Percentiles rank a stretch among this genome's conserved stretches.
These are phyloP conservation scores for Anastrepha ludens DNA, from an alignment of 1,140 invertebrate genomes.

Conservation along the genomic window DNA sequence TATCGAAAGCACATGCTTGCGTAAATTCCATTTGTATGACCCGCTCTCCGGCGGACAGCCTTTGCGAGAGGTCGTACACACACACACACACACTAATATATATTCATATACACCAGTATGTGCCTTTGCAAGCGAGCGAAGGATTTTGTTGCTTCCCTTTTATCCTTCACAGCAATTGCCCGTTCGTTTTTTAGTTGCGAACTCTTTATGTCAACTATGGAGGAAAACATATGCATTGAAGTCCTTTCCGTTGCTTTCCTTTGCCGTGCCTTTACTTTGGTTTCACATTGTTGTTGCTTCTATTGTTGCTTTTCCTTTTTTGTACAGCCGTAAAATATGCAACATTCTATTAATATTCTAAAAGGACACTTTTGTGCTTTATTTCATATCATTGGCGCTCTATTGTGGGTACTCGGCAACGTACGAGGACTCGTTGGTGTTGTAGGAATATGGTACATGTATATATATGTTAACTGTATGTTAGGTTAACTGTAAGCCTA, in stretches of 20 bases:
- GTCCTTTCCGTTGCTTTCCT: not conserved
- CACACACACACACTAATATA: not conserved
- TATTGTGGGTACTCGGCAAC: constrained; percentile 58
- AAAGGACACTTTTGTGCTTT: constrained; percentile 71
- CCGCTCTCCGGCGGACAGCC: too few species aligned
- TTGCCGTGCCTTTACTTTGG: not conserved
- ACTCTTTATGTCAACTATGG: not conserved
- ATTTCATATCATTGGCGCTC: constrained; percentile 63
- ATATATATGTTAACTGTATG: constrained; percentile 22
- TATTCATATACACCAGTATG: not conserved
- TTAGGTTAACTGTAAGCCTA: too few species aligned
- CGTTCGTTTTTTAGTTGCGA: not conserved
- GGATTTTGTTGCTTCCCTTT: not conserved
- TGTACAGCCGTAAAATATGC: constrained; percentile 61
- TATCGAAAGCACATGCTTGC: too few species aligned
- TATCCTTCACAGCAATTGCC: constrained; percentile 9
- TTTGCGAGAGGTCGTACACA: not conserved
- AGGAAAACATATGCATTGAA: constrained; percentile 6
- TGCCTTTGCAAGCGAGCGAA: not conserved
- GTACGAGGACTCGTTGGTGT: constrained; percentile 5
- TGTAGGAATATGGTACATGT: constrained; percentile 3
- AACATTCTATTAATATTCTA: constrained; percentile 74
- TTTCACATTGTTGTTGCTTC: not conserved
- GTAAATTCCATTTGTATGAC: too few species aligned
- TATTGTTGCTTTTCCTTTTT: not conserved